Evolutionary conservation across 2,797 vertebrate genomes (phyloP), one percentile per base, ranked within the genome.

Genomic region (Falco berigora): DNA sequence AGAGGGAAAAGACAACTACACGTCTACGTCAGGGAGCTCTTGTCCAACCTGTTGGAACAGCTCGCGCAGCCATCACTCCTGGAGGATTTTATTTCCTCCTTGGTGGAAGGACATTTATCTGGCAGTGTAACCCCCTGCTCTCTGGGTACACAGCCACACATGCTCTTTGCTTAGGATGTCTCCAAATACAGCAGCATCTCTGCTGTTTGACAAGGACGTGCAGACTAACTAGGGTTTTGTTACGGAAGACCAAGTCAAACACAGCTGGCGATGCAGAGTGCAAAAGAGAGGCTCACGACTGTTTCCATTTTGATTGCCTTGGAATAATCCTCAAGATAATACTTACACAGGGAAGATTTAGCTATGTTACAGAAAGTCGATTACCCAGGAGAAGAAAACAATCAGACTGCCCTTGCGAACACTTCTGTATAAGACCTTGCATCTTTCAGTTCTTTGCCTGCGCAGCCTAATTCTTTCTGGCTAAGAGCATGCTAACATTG

Each of bases 11-110:
- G 15, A 32, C 1, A 0, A 86, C 9, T 5, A 55, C 4, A 3
- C 0, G 0, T 24, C 2, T 3, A 53, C 13, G 47, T 36, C 0
- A 0, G 64, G 66, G 72, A 93, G 67, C 52, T 85, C 38, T 42
- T 1, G 0, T 8, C 14, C 47, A 52, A 47, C 55, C 28, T 7
- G 0, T 21, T 61, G 16, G 15, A 36, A 74, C 34, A 71, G 75
- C 63, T 88, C 1, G 0, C 21, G 1, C 32, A 46, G 68, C 38
- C 76, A 38, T 4, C 2, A 4, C 19, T 86, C 56, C 50, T n/a
- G 59, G 30, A 30, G 74, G 13, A 71, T 11, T 68, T 32, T 62
- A 30, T 21, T 69, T 36, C 44, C 49, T 69, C 24, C 53, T 28
- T n/a, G 49, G 25, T 4, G 23, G 52, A 61, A 68, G 49, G 56